Base-by-base conservation (phyloP, 2,797 vertebrate species). In the Hydrocynus forskahlii region DNA sequence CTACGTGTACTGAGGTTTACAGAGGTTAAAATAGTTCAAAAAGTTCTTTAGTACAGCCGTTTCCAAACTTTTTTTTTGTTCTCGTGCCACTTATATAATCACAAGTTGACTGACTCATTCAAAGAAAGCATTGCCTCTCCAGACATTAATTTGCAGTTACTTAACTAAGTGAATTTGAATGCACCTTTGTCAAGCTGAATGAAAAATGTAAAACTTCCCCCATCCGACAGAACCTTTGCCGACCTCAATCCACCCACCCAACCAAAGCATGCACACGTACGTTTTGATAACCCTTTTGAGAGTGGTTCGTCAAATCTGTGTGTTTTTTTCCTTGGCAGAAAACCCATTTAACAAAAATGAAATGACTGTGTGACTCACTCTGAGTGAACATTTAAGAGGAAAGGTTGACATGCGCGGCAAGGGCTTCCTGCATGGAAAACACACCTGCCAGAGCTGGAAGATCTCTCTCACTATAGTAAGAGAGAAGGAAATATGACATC, bases 291-390 rank as follows among this genome's bases (percentile, higher is more conserved):
- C 62, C 63, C 50, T 59, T 75, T 60, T n/a, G 52, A 75, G 55
- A 21, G 50, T 48, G 45, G 64, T 69, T 75, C 50, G 38, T 75
- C 64, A 81, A 75, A 68, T 81, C 10, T 68, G 63, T 57, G 16
- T 23, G n/a, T 62, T 67, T 48, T 40, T 72, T 63, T 43, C 60
- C 54, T 19, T 70, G 69, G 75, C 74, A 80, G 84, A 70, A 72
- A 62, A 63, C 25, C 81, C 71, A 82, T 80, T 85, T 80, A 85
- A 76, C 38, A 23, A 29, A 68, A 10, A 55, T 73, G 23, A 75
- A 85, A 80, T 83, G 71, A 68, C 78, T 85, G 59, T 55, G 69
- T 83, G 81, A 85, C 81, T 85, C 81, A 83, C 75, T 83, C 63
- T 63, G 82, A 85, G 75, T 63, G 81, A 76, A 78, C 43, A 21